Base-by-base conservation (phyloP, 2,888 invertebrate genomes). In the Rhodophaea formosa region DNA sequence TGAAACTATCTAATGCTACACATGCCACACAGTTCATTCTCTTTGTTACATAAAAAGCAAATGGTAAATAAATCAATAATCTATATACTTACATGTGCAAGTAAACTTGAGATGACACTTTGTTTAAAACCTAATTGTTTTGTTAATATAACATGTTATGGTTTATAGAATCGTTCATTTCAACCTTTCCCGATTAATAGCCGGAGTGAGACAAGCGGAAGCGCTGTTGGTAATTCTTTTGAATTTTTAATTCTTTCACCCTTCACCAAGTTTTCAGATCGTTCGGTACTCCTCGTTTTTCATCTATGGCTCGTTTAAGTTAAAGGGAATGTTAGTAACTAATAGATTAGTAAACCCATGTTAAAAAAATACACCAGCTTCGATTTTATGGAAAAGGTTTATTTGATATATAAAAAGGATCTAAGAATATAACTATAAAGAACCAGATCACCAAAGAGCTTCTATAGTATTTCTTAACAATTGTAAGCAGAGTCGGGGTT, bases 351-450 rank as follows among this genome's bases (percentile, higher is more conserved):
- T 91, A 84, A 70, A 73, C 91, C 90, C 91, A 90, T 89, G 89
- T 91, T 91, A 91, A 90, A 91, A 91, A 80, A 91, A 90, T 90
- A 91, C 90, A 89, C 90, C 89, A 85, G 74, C 75, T 62, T 89
- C 77, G 88, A 89, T 90, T 90, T 89, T 86, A 89, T 88, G 86
- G 88, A 86, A 88, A 88, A 88, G 89, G 85, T 89, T 85, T 88
- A 86, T 89, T 88, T 84, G 80, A 86, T 86, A 87, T 88, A 87
- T 87, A 86, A 83, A 86, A 83, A 81, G 79, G 74, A 79, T 74
- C 69, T 73, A 80, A 80, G 74, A 79, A 84, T 82, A 81, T 78
- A 82, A 80, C 78, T 84, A 80, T 74, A 74, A 72, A 86, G 82
- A 79, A 86, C 90, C 90, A 86, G 84, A 86, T 88, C 88, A 90